Conservation (phyloP, 2,888 invertebrate species). For the Papilio gigon region DNA sequence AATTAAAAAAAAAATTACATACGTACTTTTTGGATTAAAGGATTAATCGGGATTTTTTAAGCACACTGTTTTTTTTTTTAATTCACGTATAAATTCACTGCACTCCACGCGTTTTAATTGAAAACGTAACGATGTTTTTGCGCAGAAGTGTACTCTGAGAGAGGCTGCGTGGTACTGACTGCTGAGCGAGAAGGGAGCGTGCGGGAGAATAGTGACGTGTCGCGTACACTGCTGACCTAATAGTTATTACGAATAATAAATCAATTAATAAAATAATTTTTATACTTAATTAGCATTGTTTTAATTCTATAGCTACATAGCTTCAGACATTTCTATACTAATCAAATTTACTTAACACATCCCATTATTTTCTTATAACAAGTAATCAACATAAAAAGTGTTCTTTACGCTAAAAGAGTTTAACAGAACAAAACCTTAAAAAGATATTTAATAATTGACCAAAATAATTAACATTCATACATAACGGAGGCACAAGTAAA, state of each 20-base stretch:
- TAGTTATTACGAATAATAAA: too few species aligned
- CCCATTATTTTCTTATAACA: too few species aligned
- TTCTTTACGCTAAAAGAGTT: too few species aligned
- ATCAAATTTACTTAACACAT: too few species aligned
- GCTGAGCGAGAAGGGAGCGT: slow-evolving; percentile 63
- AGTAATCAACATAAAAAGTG: too few species aligned
- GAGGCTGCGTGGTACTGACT: slow-evolving; percentile 78
- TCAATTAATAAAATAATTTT: slow-evolving; percentile 15
- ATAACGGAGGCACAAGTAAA: too few species aligned
- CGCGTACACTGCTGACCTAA: slow-evolving; percentile 57
- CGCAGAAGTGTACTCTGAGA: slow-evolving; percentile 59
- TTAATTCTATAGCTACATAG: not conserved
- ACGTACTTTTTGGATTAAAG: not conserved
- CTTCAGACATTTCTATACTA: too few species aligned
- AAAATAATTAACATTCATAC: too few species aligned
- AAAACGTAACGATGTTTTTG: slow-evolving; percentile 41
- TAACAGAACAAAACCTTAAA: too few species aligned
- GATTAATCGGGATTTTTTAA: not conserved
- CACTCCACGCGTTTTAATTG: slow-evolving; percentile 66
- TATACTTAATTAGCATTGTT: slow-evolving; percentile 16
- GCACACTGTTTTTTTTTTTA: not conserved
- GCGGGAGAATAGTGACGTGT: slow-evolving; percentile 63
- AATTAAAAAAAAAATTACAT: not conserved
- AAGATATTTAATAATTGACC: too few species aligned
- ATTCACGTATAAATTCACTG: slow-evolving; percentile 58